Percentiles rank a stretch among this genome's conserved stretches.
Evolutionary conservation across 2,888 invertebrate genomes (phyloP).

Genomic region (Epirrhoe tristata): DNA sequence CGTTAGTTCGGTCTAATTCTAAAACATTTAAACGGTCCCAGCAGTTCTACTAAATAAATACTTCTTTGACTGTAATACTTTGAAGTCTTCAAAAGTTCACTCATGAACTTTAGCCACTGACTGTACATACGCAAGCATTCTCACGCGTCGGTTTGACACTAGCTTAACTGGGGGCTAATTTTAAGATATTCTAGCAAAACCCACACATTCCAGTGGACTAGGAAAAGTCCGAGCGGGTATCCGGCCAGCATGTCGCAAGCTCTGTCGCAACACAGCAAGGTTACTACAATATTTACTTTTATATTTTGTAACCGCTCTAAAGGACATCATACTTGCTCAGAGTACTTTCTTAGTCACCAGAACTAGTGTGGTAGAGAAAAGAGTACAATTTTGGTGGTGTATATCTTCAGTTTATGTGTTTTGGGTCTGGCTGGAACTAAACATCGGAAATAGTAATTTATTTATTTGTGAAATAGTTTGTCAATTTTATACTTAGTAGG

Average conservation of each 20-base stretch:
- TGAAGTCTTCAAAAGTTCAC: too few relatives aligned
- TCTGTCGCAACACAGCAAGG: slow-evolving; percentile 35
- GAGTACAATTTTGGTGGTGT: not conserved
- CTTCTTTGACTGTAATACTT: too few relatives aligned
- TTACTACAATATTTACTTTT: slow-evolving; percentile 46
- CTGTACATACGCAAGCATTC: not conserved
- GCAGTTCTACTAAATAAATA: too few relatives aligned
- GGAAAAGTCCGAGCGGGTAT: slow-evolving; percentile 44
- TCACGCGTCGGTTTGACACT: not conserved
- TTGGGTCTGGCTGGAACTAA: not conserved
- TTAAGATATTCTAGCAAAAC: slow-evolving; percentile 18
- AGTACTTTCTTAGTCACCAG: slow-evolving; percentile 1
- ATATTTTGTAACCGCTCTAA: slow-evolving; percentile 43
- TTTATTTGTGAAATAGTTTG: too few relatives aligned
- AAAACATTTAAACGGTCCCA: too few relatives aligned
- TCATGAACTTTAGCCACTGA: too few relatives aligned
- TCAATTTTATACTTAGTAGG: too few relatives aligned
- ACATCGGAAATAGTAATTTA: too few relatives aligned
- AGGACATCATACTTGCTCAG: slow-evolving; percentile 13
- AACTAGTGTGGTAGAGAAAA: not conserved
- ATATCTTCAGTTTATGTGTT: not conserved
- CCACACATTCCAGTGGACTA: slow-evolving; percentile 35
- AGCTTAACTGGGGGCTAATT: not conserved
- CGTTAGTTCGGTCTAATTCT: too few relatives aligned
- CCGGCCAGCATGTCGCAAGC: slow-evolving; percentile 40